A percentile compares a stretch with the other conserved stretches of the same genome.
phyloP scores from a whole-genome alignment of 2,888 invertebrate genomes.

The Carabus problematicus region DNA sequence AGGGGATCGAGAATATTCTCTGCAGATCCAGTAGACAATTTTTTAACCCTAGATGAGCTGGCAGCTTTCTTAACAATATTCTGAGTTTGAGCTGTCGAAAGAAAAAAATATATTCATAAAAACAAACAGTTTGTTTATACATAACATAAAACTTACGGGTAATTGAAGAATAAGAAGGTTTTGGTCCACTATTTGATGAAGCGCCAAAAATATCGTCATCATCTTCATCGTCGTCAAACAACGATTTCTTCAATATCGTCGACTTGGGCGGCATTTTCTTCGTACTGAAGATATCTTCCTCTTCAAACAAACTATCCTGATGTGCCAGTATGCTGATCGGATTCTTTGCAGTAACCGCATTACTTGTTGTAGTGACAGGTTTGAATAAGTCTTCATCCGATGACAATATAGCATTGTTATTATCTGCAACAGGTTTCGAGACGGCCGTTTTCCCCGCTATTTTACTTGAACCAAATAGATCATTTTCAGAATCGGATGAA shows the following conservation, averaged over 20 bases:
- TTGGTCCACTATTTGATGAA: background rate
- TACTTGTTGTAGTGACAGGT: background rate
- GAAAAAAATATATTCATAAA: constrained; percentile 12
- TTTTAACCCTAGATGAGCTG: constrained; percentile 23
- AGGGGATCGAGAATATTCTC: constrained; percentile 34
- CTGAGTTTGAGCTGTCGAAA: constrained; percentile 2
- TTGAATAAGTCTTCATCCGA: constrained; percentile 34
- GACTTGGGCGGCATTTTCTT: constrained; percentile 45
- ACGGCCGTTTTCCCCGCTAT: constrained; percentile 15
- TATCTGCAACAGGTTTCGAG: constrained; percentile 8
- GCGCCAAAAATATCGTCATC: constrained; percentile 44
- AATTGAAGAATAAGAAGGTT: constrained; percentile 11
- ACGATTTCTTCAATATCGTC: constrained; percentile 47
- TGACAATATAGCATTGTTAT: constrained; percentile 15
- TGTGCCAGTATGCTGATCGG: constrained; percentile 1
- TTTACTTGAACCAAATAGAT: constrained; percentile 40
- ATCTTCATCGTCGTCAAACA: constrained; percentile 52
- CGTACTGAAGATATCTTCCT: constrained; percentile 47
- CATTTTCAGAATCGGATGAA: constrained; percentile 43
- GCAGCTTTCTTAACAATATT: constrained; percentile 17
- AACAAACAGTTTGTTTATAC: background rate
- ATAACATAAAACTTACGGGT: background rate
- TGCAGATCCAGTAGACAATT: constrained; percentile 14
- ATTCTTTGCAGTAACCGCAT: constrained; percentile 5
- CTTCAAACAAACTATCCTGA: constrained; percentile 41